Base-by-base conservation (phyloP, 2,113 vertebrate genomes). In the Mormyrus lacerda region DNA sequence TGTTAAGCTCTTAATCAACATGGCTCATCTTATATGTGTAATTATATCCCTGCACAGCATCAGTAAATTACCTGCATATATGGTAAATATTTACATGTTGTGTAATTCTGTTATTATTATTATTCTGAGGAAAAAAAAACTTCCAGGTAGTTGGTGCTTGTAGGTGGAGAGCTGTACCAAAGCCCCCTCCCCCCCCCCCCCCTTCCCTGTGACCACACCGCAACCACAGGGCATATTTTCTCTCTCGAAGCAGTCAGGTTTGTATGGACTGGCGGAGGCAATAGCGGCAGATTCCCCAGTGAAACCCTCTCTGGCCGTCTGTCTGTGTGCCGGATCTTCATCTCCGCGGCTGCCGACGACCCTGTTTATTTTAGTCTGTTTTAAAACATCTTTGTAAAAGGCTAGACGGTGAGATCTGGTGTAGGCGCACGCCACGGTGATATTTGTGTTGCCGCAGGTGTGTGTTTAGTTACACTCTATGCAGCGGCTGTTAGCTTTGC, bases 91-190 rank as follows among this genome's bases (percentile, higher is more conserved):
- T 39, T 76, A 35, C 69, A 3, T 76, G 69, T 39, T 31, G 31
- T 17, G 31, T 76, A 13, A 76, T 73, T 73, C 65, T 73, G 10
- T 31, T 73, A 27, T 35, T 3, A 76, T 39, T 39, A 39, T 76
- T 76, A 31, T 39, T 76, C 35, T 76, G 35, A 69, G 13, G 39
- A 76, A 69, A 27, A 76, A 2, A 2, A 35, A 39, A 87, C 88
- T 87, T 76, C 89, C 53, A 85, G 69, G 89, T 88, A 82, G 35
- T 79, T 35, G 3, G 48, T 65, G 87, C 13, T 55, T 79, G 88
- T 39, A 87, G 79, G 45, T 48, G 45, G 39, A 84, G 10, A 39
- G 8, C 42, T 42, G 24, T 65, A n/a, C 19, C 31, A 42, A 39
- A 76, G 27, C 65, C 35, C 17, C 2, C 58, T 15, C 47, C 27